Conservation (phyloP, 2,888 invertebrate species). For the Strigamia crassipes region DNA sequence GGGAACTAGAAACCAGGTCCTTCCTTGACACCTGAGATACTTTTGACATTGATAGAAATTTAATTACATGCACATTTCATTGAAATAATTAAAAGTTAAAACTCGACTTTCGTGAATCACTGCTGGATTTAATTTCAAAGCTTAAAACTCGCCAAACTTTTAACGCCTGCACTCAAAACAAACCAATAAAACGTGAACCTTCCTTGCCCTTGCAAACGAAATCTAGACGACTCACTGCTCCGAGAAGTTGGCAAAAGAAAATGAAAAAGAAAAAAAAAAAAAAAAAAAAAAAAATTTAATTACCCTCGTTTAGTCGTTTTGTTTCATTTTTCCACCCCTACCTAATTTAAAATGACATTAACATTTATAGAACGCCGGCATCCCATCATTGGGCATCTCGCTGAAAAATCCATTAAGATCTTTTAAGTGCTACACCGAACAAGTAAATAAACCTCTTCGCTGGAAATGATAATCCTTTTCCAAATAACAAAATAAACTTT, state of each 20-base stretch:
- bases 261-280: no score
- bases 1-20: background rate
- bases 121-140: background rate
- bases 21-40: background rate
- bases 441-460: conserved; percentile 10
- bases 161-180: background rate
- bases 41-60: conserved; percentile 10
- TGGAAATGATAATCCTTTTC: conserved; percentile 2
- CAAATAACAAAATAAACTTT: background rate
- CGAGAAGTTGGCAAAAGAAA: background rate
- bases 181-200: background rate
- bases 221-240: background rate
- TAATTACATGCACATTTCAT: background rate
- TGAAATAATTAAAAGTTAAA: background rate
- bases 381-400: conserved; percentile 10
- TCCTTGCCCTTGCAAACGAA: background rate
- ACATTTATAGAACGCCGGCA: background rate
- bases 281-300: background rate
- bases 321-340: background rate
- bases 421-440: background rate
- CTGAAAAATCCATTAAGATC: background rate
- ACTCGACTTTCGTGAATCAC: background rate
- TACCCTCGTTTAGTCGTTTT: background rate
- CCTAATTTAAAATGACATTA: conserved; percentile 10
- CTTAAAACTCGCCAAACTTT: background rate